Conservation (phyloP, 2,888 invertebrate genomes). For the Euzophera pinguis region DNA sequence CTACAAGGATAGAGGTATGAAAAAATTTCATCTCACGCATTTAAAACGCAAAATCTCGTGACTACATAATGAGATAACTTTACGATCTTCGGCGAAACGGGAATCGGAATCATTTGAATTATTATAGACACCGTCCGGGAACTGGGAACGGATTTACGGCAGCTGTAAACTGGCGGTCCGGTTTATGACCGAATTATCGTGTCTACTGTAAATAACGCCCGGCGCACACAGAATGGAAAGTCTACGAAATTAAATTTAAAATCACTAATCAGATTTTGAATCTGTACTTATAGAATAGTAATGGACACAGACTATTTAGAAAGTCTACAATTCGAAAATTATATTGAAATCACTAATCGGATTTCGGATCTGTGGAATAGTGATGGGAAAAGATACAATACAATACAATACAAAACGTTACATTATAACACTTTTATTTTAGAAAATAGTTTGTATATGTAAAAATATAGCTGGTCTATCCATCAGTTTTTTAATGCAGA, state of each 20-base stretch:
- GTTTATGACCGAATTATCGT: constrained; percentile 27
- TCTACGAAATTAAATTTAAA: neutral
- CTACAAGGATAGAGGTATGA: too few species aligned
- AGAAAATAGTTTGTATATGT: too few species aligned
- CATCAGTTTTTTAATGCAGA: too few species aligned
- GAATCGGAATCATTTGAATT: constrained; percentile 31
- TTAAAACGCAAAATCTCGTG: neutral
- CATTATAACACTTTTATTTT: too few species aligned
- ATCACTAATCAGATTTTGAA: neutral
- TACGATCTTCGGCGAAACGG: constrained; percentile 4
- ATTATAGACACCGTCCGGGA: constrained; percentile 31
- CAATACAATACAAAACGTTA: too few species aligned
- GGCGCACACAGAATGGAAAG: neutral
- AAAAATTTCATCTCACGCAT: neutral
- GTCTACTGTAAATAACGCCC: constrained; percentile 13
- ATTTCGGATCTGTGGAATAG: neutral
- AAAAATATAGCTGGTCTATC: too few species aligned
- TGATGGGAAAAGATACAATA: too few species aligned
- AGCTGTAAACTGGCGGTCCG: constrained; percentile 28
- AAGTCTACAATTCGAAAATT: neutral
- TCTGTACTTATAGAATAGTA: too few species aligned
- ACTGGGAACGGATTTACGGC: constrained; percentile 34
- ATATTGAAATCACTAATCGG: neutral
- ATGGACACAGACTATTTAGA: too few species aligned
- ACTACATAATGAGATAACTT: constrained; percentile 18